Percentiles rank a stretch among this genome's conserved stretches.
Evolutionary conservation across 64 coral and sea anemone genomes (phyloP).

Genomic region (Astreopora myriophthalma): DNA sequence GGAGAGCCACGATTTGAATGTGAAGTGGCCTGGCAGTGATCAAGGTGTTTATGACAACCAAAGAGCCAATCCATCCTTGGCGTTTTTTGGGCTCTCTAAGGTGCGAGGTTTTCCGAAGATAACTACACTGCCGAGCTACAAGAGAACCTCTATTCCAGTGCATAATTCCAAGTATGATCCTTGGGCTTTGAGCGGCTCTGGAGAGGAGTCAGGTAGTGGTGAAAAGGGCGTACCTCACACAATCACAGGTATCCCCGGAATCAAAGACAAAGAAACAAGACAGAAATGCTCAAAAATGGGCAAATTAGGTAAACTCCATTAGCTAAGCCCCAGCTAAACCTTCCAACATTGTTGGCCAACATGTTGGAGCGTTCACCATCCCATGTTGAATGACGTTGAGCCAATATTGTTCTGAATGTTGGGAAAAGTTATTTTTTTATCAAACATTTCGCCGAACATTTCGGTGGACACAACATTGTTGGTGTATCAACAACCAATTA

Average conservation of each 20-base stretch:
- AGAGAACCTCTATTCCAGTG: neutral
- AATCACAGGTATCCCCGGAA: conserved; percentile 25
- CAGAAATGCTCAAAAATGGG: conserved; percentile 59
- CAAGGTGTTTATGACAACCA: neutral
- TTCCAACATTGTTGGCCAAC: neutral
- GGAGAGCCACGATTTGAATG: neutral
- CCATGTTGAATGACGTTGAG: too few relatives aligned
- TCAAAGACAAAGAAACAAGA: conserved; percentile 30
- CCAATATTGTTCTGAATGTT: too few relatives aligned
- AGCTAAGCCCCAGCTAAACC: too few relatives aligned
- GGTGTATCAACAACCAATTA: too few relatives aligned
- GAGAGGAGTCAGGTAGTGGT: conserved; percentile 3
- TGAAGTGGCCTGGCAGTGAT: neutral
- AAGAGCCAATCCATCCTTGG: neutral
- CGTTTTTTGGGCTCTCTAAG: neutral
- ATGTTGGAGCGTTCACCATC: too few relatives aligned
- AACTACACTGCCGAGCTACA: neutral
- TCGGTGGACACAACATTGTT: too few relatives aligned
- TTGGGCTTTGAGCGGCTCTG: neutral
- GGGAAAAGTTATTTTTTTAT: too few relatives aligned
- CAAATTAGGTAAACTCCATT: conserved; percentile 67
- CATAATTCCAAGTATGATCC: neutral
- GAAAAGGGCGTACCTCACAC: neutral
- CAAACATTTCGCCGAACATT: too few relatives aligned
- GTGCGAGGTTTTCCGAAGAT: neutral